Evolutionary conservation across 2,113 vertebrate genomes (phyloP).

Genomic region (Podarcis muralis): DNA sequence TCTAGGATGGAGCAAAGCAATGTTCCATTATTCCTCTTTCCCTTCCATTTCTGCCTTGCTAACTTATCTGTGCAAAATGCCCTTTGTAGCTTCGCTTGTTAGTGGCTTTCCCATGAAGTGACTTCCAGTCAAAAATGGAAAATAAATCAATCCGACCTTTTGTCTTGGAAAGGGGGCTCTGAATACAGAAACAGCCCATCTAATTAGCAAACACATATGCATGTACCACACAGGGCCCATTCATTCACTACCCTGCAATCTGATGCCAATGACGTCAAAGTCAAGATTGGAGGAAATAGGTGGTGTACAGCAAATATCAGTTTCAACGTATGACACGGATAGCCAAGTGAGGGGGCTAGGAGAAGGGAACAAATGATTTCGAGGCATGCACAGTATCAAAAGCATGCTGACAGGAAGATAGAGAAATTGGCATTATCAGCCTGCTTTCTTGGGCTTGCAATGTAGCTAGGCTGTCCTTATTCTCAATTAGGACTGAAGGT

Average conservation of each 20-base stretch:
- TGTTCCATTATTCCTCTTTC: constrained; percentile 1
- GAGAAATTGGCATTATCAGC: constrained; percentile 20
- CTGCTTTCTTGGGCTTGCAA: not conserved
- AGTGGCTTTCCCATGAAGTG: constrained; percentile 5
- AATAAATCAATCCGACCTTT: constrained; percentile 1
- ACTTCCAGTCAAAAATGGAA: not conserved
- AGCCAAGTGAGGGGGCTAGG: not conserved
- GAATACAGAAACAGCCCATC: constrained; percentile 13
- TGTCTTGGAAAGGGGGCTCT: not conserved
- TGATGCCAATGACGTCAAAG: constrained; percentile 38
- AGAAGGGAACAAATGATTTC: constrained; percentile 33
- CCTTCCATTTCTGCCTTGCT: not conserved
- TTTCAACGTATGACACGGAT: constrained; percentile 1
- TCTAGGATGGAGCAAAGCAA: not conserved
- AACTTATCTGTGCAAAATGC: not conserved
- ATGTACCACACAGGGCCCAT: not conserved
- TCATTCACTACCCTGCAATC: constrained; percentile 45
- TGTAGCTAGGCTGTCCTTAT: too few relatives aligned
- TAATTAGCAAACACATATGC: constrained; percentile 8
- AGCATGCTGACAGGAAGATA: constrained; percentile 10
- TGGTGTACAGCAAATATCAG: constrained; percentile 17
- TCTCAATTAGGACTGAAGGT: too few relatives aligned
- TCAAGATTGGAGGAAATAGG: constrained; percentile 39
- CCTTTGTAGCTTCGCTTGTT: not conserved
- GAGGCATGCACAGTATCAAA: constrained; percentile 53